Evolutionary conservation across 92 coral and sea anemone species (phyloP).

Genomic region (Porites rus): DNA sequence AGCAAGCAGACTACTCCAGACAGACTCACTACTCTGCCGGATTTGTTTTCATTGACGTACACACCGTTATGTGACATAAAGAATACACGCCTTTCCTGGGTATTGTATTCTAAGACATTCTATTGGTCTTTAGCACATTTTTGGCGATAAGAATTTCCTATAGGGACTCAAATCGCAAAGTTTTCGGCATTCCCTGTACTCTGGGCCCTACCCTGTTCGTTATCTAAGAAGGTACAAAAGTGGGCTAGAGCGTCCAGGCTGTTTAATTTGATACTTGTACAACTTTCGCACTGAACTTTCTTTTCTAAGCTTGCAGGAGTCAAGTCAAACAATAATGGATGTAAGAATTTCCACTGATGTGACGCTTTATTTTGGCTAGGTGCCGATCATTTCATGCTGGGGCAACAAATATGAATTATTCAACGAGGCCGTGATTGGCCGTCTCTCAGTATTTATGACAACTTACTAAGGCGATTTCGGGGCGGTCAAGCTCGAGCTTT

Average conservation of each 20-base stretch:
- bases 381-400: slow-evolving; percentile 63
- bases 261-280: slow-evolving; percentile 8
- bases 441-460: slow-evolving; percentile 48
- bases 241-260: not conserved
- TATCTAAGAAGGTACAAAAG: slow-evolving; percentile 20
- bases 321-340: slow-evolving; percentile 68
- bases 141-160: slow-evolving; percentile 29
- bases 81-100: slow-evolving; percentile 43
- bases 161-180: slow-evolving; percentile 12
- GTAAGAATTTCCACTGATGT: slow-evolving; percentile 53
- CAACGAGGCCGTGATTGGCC: slow-evolving; percentile 81
- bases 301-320: slow-evolving; percentile 28
- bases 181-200: slow-evolving; percentile 4
- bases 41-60: not conserved
- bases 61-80: slow-evolving; percentile 11
- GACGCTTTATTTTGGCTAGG: slow-evolving; percentile 45
- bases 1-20: not conserved
- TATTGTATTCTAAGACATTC: slow-evolving; percentile 15
- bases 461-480: slow-evolving; percentile 27
- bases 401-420: slow-evolving; percentile 86
- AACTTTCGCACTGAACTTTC: slow-evolving; percentile 9
- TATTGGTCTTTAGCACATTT: slow-evolving; percentile 41
- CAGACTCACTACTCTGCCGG: not conserved
- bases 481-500: slow-evolving; percentile 15
- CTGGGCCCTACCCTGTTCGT: not conserved